Evolutionary conservation across 2,113 vertebrate species (phyloP).

Genomic region (Podarcis cretensis): DNA sequence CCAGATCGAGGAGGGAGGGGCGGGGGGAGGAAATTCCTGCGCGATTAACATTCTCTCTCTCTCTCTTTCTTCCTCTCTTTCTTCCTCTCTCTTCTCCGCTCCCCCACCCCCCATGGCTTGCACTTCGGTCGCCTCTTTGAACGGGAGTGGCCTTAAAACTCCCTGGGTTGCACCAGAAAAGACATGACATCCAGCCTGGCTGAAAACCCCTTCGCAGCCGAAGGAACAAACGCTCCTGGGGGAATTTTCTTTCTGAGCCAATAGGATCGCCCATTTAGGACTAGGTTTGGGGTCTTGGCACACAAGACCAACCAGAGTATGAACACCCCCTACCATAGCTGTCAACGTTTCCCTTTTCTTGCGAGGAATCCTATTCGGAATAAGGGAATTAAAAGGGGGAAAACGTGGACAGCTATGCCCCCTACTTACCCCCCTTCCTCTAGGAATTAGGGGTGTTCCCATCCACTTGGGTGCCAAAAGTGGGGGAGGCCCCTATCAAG

Average conservation of each 20-base stretch:
- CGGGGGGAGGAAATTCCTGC: neutral
- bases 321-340: too few relatives aligned
- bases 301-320: neutral
- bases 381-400: too few relatives aligned
- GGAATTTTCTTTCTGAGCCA: too few relatives aligned
- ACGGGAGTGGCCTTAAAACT: neutral
- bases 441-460: neutral
- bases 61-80: neutral
- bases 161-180: neutral
- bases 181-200: neutral
- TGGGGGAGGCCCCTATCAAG: neutral
- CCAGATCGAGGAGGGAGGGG: too few relatives aligned
- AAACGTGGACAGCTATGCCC: too few relatives aligned
- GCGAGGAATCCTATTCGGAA: too few relatives aligned
- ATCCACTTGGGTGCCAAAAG: neutral
- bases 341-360: too few relatives aligned
- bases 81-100: too few relatives aligned
- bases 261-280: neutral
- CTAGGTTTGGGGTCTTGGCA: neutral
- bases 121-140: neutral
- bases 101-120: neutral
- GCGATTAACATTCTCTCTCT: neutral
- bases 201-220: neutral
- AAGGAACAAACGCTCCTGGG: neutral
- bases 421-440: neutral